Evolutionary conservation across 2,113 vertebrate species (phyloP).

Genomic region (Hydropotes inermis): DNA sequence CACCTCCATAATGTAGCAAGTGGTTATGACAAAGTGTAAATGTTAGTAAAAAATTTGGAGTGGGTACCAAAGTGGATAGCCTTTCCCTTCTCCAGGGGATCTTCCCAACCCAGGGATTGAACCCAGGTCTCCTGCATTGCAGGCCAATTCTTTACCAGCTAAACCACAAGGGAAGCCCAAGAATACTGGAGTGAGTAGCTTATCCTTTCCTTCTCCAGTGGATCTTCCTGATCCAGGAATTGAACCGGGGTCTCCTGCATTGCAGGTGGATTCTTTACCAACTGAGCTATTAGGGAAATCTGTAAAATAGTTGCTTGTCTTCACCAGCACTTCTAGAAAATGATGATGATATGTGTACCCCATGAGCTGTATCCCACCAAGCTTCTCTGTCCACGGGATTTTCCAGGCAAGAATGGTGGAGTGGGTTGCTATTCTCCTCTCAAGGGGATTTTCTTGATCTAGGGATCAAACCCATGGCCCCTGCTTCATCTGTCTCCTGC

Average conservation of each 20-base stretch:
- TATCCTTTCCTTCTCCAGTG: not conserved
- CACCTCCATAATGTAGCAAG: not conserved
- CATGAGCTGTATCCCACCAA: not conserved
- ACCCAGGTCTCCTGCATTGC: not conserved
- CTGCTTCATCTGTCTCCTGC: not conserved
- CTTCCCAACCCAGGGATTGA: not conserved
- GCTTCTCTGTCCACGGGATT: not conserved
- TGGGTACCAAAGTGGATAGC: not conserved
- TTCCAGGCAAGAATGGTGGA: not conserved
- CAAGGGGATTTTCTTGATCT: not conserved
- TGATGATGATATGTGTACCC: not conserved
- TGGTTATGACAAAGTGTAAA: not conserved
- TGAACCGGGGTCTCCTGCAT: fast-evolving
- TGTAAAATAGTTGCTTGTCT: not conserved
- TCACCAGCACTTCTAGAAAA: not conserved
- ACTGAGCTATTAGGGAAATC: not conserved
- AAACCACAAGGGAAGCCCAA: not conserved
- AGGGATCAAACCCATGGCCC: not conserved
- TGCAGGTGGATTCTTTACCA: not conserved
- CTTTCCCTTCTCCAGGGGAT: not conserved
- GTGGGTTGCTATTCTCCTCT: not conserved
- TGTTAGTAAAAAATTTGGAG: not conserved
- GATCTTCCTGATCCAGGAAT: not conserved
- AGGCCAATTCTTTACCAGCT: not conserved
- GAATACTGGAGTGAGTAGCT: not conserved